Evolutionary conservation across 2,888 invertebrate species (phyloP), one percentile per base, ranked within the genome.

Genomic region (Uloborus plumipes): DNA sequence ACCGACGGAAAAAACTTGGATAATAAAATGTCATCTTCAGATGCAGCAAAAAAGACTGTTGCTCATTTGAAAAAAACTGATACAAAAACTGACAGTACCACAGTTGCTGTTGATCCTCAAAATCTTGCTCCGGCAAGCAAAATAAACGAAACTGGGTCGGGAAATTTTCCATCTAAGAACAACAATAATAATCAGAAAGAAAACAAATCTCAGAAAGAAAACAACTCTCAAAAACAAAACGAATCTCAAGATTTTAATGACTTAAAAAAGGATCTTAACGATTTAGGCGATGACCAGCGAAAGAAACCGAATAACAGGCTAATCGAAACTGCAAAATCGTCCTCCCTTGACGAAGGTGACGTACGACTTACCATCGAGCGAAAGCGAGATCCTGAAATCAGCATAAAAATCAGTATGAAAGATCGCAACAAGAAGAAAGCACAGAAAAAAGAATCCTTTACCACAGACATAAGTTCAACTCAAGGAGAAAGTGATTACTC

Each of bases 271-370:
- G 39, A 18, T 22, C 31, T 9, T 39, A 39, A 39, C 9, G 39
- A 39, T 39, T 39, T 39, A 9, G 39, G 39, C 9, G 31, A 31
- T 13, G 55, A 20, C 18, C 18, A 64, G 4, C 1, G 49, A 18
- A 64, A 47, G 39, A 39, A 9, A 11, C n/a, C 16, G 9, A 39
- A 14, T 13, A 59, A 49, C 0, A 62, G 81, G 7, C 20, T 82
- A 9, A 26, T 58, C 2, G 83, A 71, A 67, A 83, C 77, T 1
- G 72, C 83, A 13, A 77, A 83, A 26, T 83, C 83, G 0, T 73
- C 83, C 14, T 83, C 83, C 2, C 67, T 75, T 6, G 83, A 83
- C 13, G 83, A 83, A 77, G 83, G 83, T 0, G 83, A 83, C n/a
- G 67, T 83, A 9, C 53, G 69, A 26, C 47, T 83, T 0, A 73